Percentiles rank a stretch among this genome's conserved stretches.
Evolutionary conservation across 2,113 vertebrate genomes (phyloP).

Genomic region (Cyprinodon brontotheroides): DNA sequence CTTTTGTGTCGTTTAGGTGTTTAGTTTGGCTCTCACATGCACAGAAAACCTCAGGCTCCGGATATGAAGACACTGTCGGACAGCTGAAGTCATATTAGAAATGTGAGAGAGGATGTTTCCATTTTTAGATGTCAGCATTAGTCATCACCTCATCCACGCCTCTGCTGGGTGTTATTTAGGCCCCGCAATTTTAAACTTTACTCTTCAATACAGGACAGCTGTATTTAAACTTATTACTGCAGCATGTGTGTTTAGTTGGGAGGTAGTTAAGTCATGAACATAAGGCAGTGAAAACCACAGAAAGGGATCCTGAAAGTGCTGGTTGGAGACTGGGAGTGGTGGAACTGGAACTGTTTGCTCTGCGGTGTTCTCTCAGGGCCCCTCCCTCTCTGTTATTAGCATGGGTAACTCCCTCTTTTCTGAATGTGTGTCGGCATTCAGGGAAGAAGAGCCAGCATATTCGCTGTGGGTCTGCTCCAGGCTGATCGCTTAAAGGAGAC

Average conservation of each 20-base stretch:
- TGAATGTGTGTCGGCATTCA: conserved; percentile 53
- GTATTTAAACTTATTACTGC: not conserved
- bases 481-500: conserved; percentile 9
- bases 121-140: conserved; percentile 36
- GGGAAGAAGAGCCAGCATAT: conserved; percentile 55
- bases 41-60: conserved; percentile 33
- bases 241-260: not conserved
- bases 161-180: not conserved
- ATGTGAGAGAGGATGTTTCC: conserved; percentile 15
- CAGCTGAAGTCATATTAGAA: conserved; percentile 11
- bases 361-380: conserved; percentile 43
- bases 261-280: not conserved
- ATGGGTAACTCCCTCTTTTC: conserved; percentile 63
- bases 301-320: not conserved
- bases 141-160: not conserved
- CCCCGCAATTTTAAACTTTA: not conserved
- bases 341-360: conserved; percentile 37
- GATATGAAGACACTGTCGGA: conserved; percentile 11
- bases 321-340: conserved; percentile 42
- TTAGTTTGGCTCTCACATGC: not conserved
- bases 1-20: no score
- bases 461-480: not conserved
- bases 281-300: not conserved
- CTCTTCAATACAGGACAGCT: not conserved
- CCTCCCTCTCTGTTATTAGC: conserved; percentile 60